These are phyloP conservation scores for Melanogrammus aeglefinus DNA, from an alignment of 2,797 vertebrate species.

Conservation along the genomic window DNA sequence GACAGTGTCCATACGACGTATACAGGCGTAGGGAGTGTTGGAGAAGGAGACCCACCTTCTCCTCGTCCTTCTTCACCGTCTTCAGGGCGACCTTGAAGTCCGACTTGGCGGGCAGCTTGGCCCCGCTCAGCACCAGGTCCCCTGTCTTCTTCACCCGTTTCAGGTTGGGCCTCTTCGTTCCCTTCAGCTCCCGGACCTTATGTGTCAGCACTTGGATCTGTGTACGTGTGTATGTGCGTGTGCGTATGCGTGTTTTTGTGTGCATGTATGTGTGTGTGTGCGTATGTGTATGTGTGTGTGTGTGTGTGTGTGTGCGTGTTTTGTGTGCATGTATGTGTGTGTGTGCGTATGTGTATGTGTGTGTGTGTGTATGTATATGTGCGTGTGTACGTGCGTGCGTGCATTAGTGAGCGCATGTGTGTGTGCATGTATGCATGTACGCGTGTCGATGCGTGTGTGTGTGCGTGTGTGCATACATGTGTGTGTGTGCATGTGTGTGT, in stretches of 20 bases:
- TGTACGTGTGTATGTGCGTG: too few species aligned
- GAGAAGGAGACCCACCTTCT: conserved; percentile 48
- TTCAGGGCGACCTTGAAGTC: conserved; percentile 65
- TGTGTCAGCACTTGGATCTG: conserved; percentile 56
- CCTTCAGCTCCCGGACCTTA: conserved; percentile 61
- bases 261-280: too few species aligned
- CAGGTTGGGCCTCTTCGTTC: conserved; percentile 60
- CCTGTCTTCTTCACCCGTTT: conserved; percentile 56
- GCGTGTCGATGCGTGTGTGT: too few species aligned
- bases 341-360: conserved; percentile 1
- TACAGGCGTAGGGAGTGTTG: neutral
- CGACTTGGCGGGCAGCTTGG: conserved; percentile 40
- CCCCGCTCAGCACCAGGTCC: conserved; percentile 56
- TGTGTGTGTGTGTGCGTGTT: neutral
- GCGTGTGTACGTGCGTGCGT: too few species aligned
- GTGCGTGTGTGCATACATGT: too few species aligned
- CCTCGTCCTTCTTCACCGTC: conserved; percentile 64
- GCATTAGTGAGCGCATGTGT: conserved; percentile 1
- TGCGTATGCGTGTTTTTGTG: too few species aligned
- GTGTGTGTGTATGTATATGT: conserved; percentile 7
- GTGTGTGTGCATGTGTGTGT: conserved; percentile 1
- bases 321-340: too few species aligned
- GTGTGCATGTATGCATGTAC: too few species aligned
- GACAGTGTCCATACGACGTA: neutral
- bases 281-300: too few species aligned